Base-by-base conservation (phyloP, 2,888 invertebrate species). In the Cephalotes varians region DNA sequence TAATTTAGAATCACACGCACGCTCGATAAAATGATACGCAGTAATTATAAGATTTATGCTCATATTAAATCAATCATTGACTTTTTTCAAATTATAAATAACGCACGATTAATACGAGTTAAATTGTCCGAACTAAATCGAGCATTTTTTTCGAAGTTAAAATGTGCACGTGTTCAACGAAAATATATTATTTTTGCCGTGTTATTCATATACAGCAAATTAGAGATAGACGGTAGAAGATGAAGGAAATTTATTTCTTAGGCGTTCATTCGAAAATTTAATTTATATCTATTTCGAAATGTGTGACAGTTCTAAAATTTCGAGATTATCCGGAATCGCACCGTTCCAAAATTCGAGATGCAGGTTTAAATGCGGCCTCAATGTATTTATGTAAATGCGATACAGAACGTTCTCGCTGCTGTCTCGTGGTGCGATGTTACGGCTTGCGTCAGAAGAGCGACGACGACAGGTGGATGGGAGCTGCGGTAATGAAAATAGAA, bases 401-500 rank as follows among this genome's bases (percentile, higher is more conserved):
- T 69, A 79, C 71, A 79, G 44, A 79, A 56, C 31, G 71, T 31
- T 67, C n/a, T n/a, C 69, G 40, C 34, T 44, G 25, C 56, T 64
- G 64, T 51, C 44, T 79, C 31, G 58, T 2, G 62, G 44, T 64
- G 73, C 60, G 56, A 86, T 47, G 74, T 67, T 81, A 80, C 60
- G 62, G 56, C 72, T 82, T 82, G 81, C 87, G 87, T 84, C 79
- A 76, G 82, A 87, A 82, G 91, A 93, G 86, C 87, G 91, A 92
- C 90, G 90, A 88, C 91, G 92, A 93, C 93, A 93, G 92, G 92
- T 93, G 93, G 90, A 92, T 80, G 60, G 76, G 40, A 79, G 80
- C 72, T 64, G 84, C 89, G 91, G 90, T 86, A 91, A 88, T 91
- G 90, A 90, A 92, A 92, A 92, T 91, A 91, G 91, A 89, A 91